Evolutionary conservation across 2,888 invertebrate genomes (phyloP).

Genomic region (Nymphalis urticae): DNA sequence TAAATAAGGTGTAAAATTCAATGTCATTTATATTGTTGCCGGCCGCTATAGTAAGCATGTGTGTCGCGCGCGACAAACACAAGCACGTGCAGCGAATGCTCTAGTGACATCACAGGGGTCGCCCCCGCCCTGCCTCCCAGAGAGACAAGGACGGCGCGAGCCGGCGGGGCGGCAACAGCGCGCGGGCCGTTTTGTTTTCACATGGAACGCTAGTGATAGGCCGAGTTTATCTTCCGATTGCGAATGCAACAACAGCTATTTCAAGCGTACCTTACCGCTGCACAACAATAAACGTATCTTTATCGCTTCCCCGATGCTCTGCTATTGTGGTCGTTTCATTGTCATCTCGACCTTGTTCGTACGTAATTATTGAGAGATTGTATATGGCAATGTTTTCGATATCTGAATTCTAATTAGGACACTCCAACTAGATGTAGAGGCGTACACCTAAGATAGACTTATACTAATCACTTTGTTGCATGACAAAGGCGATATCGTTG

Average conservation of each 20-base stretch:
- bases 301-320: slow-evolving; percentile 47
- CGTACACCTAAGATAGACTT: slow-evolving; percentile 6
- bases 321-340: slow-evolving; percentile 56
- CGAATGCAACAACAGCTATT: slow-evolving; percentile 74
- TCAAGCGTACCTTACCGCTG: slow-evolving; percentile 61
- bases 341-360: slow-evolving; percentile 61
- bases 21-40: slow-evolving; percentile 56
- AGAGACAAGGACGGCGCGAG: slow-evolving; percentile 55
- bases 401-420: slow-evolving; percentile 35
- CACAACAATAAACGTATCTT: slow-evolving; percentile 48
- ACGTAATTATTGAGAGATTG: slow-evolving; percentile 31
- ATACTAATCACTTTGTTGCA: slow-evolving; percentile 23
- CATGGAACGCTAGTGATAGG: slow-evolving; percentile 71
- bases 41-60: slow-evolving; percentile 60
- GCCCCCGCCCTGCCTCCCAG: slow-evolving; percentile 64
- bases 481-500: slow-evolving; percentile 23
- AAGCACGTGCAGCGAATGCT: slow-evolving; percentile 74
- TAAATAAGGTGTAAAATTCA: slow-evolving; percentile 51
- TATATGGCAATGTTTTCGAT: slow-evolving; percentile 33
- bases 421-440: slow-evolving; percentile 12
- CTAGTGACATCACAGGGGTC: slow-evolving; percentile 67
- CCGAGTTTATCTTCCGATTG: slow-evolving; percentile 76
- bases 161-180: slow-evolving; percentile 69
- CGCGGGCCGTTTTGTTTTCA: slow-evolving; percentile 74
- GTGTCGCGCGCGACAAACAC: slow-evolving; percentile 76